phyloP scores from a whole-genome alignment of 2,113 vertebrate species.

The Numida meleagris region DNA sequence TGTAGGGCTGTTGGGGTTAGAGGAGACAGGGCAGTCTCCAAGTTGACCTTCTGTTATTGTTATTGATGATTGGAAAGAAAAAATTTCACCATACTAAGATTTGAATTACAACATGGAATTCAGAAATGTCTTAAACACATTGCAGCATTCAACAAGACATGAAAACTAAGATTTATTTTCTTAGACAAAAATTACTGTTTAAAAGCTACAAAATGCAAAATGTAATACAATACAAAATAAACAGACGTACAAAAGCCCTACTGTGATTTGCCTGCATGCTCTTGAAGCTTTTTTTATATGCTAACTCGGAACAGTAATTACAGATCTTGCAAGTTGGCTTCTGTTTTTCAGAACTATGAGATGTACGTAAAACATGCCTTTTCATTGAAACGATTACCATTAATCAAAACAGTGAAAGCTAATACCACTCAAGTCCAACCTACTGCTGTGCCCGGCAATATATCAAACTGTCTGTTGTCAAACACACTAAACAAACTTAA shows the following conservation, averaged over 20 bases:
- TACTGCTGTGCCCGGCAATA: slow-evolving; percentile 87
- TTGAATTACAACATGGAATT: slow-evolving; percentile 66
- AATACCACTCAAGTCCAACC: slow-evolving; percentile 87
- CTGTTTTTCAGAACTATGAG: slow-evolving; percentile 83
- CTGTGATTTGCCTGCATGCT: slow-evolving; percentile 70
- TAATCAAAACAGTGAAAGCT: slow-evolving; percentile 87
- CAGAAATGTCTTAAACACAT: slow-evolving; percentile 74
- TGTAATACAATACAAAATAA: slow-evolving; percentile 67
- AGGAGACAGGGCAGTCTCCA: neutral
- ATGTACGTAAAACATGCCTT: slow-evolving; percentile 83
- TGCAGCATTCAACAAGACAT: slow-evolving; percentile 69
- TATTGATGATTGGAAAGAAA: slow-evolving; percentile 11
- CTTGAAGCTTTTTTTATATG: slow-evolving; percentile 76
- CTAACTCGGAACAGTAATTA: slow-evolving; percentile 84
- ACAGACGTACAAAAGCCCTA: slow-evolving; percentile 54
- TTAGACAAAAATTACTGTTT: slow-evolving; percentile 67
- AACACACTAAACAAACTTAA: slow-evolving; percentile 84
- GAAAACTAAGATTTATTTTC: slow-evolving; percentile 79
- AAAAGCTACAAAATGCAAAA: slow-evolving; percentile 57
- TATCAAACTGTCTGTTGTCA: slow-evolving; percentile 89
- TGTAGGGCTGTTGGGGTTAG: neutral
- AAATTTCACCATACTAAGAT: slow-evolving; percentile 36
- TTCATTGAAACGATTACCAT: slow-evolving; percentile 88
- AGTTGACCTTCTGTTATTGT: slow-evolving; percentile 24
- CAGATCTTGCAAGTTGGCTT: slow-evolving; percentile 83